These are phyloP conservation scores for Mellivora capensis DNA, from an alignment of 2,113 vertebrate genomes.

Conservation along the genomic window DNA sequence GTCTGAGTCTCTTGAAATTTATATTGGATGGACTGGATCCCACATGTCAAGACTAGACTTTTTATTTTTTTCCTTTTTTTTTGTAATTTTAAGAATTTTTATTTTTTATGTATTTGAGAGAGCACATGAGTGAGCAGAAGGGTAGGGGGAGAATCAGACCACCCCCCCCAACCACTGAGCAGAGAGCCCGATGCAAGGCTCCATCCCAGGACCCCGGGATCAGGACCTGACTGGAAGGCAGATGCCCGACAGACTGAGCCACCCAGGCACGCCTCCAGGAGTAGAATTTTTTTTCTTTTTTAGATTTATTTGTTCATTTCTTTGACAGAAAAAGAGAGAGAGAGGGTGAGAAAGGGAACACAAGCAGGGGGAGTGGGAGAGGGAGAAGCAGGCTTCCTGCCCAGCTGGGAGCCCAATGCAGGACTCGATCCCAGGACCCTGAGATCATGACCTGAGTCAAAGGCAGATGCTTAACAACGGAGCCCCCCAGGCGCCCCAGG, in stretches of 20 bases:
- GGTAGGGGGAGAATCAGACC: neutral
- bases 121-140: neutral
- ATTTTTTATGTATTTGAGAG: neutral
- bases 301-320: no score
- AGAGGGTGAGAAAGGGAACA: no score
- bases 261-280: neutral
- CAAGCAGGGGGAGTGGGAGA: no score
- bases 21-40: neutral
- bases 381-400: neutral
- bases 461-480: neutral
- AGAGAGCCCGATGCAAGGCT: no score
- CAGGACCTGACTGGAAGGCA: neutral
- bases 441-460: neutral
- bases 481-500: neutral
- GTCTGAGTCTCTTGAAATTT: neutral
- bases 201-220: neutral
- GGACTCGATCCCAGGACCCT: neutral
- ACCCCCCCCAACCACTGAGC: no score
- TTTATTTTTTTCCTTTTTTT: neutral
- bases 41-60: neutral
- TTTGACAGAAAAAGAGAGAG: no score
- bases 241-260: neutral
- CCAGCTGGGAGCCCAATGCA: no score
- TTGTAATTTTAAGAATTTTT: neutral
- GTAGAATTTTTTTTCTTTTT: neutral